phyloP scores from a whole-genome alignment of 1,140 invertebrate genomes.

The Radopholus similis region DNA sequence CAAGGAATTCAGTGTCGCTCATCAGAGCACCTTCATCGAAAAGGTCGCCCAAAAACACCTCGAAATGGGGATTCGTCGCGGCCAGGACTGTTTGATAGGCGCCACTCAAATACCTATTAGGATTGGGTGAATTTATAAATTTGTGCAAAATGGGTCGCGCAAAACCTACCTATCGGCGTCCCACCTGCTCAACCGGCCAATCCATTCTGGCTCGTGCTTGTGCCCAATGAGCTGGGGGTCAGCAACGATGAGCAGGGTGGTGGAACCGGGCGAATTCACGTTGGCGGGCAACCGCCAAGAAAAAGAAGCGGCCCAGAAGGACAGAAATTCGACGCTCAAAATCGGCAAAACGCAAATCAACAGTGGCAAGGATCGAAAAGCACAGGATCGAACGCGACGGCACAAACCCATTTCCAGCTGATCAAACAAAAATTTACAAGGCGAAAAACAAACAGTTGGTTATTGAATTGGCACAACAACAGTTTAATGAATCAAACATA shows the following conservation, averaged over 20 bases:
- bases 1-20: conserved; percentile 26
- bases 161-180: conserved; percentile 32
- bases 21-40: conserved; percentile 40
- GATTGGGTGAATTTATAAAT: background rate
- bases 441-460: no score
- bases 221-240: conserved; percentile 43
- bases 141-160: background rate
- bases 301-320: background rate
- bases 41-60: conserved; percentile 37
- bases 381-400: background rate
- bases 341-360: background rate
- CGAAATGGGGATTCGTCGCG: conserved; percentile 19
- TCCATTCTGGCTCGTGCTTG: conserved; percentile 24
- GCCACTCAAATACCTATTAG: conserved; percentile 24
- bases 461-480: no score
- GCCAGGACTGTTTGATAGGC: conserved; percentile 4
- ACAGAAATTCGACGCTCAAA: background rate
- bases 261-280: background rate
- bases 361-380: background rate
- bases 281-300: background rate
- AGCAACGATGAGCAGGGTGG: conserved; percentile 23
- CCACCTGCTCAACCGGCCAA: conserved; percentile 28
- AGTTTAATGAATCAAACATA: no score
- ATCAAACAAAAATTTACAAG: background rate
- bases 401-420: background rate